Conservation (phyloP, 2,888 invertebrate genomes). For the Pegoplata infirma region DNA sequence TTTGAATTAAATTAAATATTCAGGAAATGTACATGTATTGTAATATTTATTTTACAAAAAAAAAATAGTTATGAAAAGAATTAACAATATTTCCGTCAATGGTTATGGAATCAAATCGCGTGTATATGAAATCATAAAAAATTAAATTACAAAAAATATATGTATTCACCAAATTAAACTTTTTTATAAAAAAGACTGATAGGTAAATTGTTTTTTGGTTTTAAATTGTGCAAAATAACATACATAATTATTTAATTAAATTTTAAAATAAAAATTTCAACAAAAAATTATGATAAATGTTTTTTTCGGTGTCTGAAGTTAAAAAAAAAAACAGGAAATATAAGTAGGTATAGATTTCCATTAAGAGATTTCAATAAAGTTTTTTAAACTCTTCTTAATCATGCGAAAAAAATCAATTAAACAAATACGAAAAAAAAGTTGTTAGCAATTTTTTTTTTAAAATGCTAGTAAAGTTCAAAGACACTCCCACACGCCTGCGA, state of each 20-base stretch:
- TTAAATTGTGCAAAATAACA: not conserved
- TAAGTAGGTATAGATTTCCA: slow-evolving; percentile 22
- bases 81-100: slow-evolving; percentile 49
- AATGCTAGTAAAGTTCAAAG: slow-evolving; percentile 25
- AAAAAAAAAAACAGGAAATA: slow-evolving; percentile 20
- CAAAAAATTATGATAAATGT: not conserved
- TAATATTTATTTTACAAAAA: slow-evolving; percentile 16
- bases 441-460: too few species aligned
- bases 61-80: slow-evolving; percentile 53
- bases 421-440: too few species aligned
- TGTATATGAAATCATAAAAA: slow-evolving; percentile 19
- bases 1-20: slow-evolving; percentile 61
- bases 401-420: not conserved
- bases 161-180: not conserved
- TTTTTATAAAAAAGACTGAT: slow-evolving; percentile 1
- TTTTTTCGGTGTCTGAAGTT: too few species aligned
- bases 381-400: slow-evolving; percentile 27
- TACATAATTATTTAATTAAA: not conserved
- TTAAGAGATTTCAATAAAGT: slow-evolving; percentile 41
- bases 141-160: not conserved
- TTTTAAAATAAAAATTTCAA: not conserved
- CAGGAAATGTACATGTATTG: slow-evolving; percentile 53
- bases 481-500: slow-evolving; percentile 32
- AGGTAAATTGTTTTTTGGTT: not conserved
- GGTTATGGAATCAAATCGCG: slow-evolving; percentile 37